Conservation (phyloP, 2,797 vertebrate genomes). For the Danio jaintianensis region DNA sequence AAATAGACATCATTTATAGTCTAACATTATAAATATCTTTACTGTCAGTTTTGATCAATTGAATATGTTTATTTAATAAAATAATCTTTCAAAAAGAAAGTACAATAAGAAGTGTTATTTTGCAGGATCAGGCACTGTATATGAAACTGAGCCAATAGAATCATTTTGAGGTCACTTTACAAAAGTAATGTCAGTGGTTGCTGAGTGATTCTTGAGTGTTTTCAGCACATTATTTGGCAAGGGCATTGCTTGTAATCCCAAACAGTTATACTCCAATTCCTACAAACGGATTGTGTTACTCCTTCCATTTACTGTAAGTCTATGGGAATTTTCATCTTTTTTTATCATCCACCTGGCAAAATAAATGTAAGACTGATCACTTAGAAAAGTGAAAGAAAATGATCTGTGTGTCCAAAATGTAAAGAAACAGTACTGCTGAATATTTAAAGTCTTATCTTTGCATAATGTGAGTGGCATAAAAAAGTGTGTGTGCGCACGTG, state of each 20-base stretch:
- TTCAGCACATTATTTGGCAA: neutral
- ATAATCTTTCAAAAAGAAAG: neutral
- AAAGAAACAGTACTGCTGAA: neutral
- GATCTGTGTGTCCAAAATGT: constrained; percentile 8
- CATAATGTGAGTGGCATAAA: constrained; percentile 76
- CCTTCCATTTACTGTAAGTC: neutral
- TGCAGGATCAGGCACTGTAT: neutral
- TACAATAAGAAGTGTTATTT: neutral
- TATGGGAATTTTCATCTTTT: neutral
- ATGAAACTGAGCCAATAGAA: neutral
- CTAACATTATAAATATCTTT: neutral
- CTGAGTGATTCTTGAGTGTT: neutral
- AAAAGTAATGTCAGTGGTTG: neutral
- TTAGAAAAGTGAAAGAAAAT: constrained; percentile 12
- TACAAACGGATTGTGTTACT: neutral
- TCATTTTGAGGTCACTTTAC: neutral
- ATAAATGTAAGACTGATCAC: neutral
- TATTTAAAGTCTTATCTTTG: constrained; percentile 21
- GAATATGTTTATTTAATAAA: neutral
- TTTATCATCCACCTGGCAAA: neutral
- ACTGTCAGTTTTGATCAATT: neutral
- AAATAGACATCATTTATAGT: neutral
- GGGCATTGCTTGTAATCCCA: neutral
- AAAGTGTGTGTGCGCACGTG: constrained; percentile 75
- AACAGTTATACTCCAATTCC: neutral